Conservation (phyloP, 2,797 vertebrate species). For the Phoeniculus purpureus region DNA sequence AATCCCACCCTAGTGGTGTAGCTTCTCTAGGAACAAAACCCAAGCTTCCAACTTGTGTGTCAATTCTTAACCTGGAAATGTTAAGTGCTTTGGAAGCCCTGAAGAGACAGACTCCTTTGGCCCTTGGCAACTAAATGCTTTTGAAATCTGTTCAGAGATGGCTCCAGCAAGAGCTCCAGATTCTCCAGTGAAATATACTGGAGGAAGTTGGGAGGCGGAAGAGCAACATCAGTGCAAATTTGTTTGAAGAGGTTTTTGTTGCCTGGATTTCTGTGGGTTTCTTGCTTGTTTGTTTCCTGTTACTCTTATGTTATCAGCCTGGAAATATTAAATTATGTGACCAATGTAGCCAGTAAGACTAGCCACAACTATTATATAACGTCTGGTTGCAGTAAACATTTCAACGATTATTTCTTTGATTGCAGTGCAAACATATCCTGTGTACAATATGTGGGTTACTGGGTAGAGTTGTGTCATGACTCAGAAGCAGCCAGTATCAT, state of each 20-base stretch:
- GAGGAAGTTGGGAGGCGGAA: neutral
- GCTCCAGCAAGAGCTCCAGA: neutral
- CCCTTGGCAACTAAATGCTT: neutral
- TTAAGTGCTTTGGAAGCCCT: neutral
- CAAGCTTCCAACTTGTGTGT: neutral
- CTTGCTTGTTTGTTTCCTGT: constrained; percentile 60
- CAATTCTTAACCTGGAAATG: neutral
- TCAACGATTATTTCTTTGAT: constrained; percentile 65
- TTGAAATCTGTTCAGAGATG: neutral
- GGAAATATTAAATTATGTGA: constrained; percentile 62
- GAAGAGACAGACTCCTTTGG: neutral
- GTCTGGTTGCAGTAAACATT: constrained; percentile 63
- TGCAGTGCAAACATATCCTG: constrained; percentile 56
- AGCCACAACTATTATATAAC: constrained; percentile 71
- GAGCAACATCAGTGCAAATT: neutral
- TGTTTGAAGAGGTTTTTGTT: constrained; percentile 1
- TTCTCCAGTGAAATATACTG: neutral
- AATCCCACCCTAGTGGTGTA: neutral
- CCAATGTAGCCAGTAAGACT: constrained; percentile 68
- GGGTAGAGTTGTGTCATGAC: constrained; percentile 66
- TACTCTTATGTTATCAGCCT: constrained; percentile 59
- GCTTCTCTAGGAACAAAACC: neutral
- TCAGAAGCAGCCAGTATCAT: constrained; percentile 53
- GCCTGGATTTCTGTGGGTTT: neutral
- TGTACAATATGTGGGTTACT: constrained; percentile 69